A percentile compares a stretch with the other conserved stretches of the same genome.
phyloP scores from a whole-genome alignment of 2,888 invertebrate genomes.

The Taphrorychus bicolor region DNA sequence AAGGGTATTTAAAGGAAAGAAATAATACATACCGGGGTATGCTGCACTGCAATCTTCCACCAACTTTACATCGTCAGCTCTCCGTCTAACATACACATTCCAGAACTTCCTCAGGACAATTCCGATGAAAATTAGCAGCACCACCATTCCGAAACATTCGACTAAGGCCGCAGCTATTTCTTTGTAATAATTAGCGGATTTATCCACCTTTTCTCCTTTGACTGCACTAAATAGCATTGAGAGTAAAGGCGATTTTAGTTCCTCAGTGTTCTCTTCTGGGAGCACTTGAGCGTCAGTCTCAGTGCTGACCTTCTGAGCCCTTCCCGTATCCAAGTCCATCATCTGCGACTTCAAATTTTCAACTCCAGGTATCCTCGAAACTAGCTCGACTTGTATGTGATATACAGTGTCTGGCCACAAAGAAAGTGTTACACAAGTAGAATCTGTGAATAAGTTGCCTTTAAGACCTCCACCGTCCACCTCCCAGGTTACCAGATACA shows the following conservation, averaged over 20 bases:
- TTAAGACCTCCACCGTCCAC: slow-evolving; percentile 81
- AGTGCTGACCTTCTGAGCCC: slow-evolving; percentile 70
- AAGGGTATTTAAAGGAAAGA: too few relatives aligned
- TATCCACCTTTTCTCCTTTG: slow-evolving; percentile 65
- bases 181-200: slow-evolving; percentile 60
- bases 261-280: slow-evolving; percentile 59
- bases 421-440: slow-evolving; percentile 78
- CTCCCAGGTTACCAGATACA: slow-evolving; percentile 85
- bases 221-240: slow-evolving; percentile 70
- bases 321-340: slow-evolving; percentile 70
- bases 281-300: slow-evolving; percentile 68
- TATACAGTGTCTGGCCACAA: slow-evolving; percentile 83
- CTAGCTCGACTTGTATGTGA: slow-evolving; percentile 78
- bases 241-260: slow-evolving; percentile 64
- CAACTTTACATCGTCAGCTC: slow-evolving; percentile 67
- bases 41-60: slow-evolving; percentile 64
- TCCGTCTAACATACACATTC: slow-evolving; percentile 62
- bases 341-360: slow-evolving; percentile 70
- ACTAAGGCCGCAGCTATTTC: slow-evolving; percentile 67
- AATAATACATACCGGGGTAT: slow-evolving; percentile 46
- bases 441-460: slow-evolving; percentile 82
- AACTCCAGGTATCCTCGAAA: slow-evolving; percentile 67
- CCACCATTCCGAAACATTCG: slow-evolving; percentile 64
- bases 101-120: slow-evolving; percentile 63
- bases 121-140: slow-evolving; percentile 63